Conservation (phyloP, 2,888 invertebrate species). For the Lycaena phlaeas region DNA sequence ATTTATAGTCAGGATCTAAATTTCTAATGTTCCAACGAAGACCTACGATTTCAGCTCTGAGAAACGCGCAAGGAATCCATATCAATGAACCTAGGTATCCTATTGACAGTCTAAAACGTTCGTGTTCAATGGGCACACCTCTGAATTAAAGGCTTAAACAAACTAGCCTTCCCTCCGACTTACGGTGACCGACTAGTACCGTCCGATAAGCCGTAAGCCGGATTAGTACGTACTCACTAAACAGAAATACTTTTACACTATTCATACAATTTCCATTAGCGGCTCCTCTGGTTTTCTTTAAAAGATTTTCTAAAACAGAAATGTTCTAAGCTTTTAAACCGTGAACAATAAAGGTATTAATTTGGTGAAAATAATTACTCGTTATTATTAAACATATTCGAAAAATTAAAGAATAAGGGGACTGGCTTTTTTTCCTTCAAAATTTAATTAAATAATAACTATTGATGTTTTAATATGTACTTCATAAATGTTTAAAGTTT, state of each 20-base stretch:
- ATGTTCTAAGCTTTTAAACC: no score
- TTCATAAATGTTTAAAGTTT: no score
- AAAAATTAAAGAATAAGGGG: no score
- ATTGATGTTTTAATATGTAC: no score
- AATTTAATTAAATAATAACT: no score
- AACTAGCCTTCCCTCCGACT: not conserved
- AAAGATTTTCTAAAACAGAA: slow-evolving; percentile 5
- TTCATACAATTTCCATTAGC: slow-evolving; percentile 6
- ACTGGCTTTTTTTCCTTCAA: no score
- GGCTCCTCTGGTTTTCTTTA: slow-evolving; percentile 1
- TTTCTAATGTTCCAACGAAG: slow-evolving; percentile 3
- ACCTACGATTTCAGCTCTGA: slow-evolving; percentile 4
- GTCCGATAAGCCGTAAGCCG: slow-evolving; percentile 20
- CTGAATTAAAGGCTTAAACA: slow-evolving; percentile 8
- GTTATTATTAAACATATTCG: no score
- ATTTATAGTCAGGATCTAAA: not conserved
- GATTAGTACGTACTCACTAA: slow-evolving; percentile 14
- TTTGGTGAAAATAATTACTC: no score
- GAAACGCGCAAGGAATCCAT: slow-evolving; percentile 5
- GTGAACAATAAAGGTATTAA: no score
- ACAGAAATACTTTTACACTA: slow-evolving; percentile 4
- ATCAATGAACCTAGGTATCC: slow-evolving; percentile 5
- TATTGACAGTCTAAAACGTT: slow-evolving; percentile 11
- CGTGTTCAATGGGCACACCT: slow-evolving; percentile 9
- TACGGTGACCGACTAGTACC: slow-evolving; percentile 18